Conservation (phyloP, 2,113 vertebrate genomes). For the Butastur rufipennis region DNA sequence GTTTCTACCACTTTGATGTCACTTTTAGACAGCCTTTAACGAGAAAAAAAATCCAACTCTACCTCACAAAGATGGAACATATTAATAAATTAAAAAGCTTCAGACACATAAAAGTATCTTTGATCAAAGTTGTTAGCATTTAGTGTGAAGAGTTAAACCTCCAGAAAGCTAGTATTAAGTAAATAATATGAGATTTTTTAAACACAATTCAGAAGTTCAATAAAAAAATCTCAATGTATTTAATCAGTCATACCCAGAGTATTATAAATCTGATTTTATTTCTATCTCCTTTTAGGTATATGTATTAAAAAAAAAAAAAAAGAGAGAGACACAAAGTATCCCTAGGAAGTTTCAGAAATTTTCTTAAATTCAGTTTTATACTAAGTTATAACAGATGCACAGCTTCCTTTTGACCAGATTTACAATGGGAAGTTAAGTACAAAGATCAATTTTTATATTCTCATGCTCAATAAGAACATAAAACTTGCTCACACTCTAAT, state of each 20-base stretch:
- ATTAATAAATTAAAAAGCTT: slow-evolving; percentile 25
- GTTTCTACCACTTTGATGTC: slow-evolving; percentile 6
- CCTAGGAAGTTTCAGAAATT: neutral
- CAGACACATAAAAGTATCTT: slow-evolving; percentile 27
- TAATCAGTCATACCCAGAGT: neutral
- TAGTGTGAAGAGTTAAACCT: neutral
- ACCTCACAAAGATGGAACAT: neutral
- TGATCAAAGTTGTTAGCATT: slow-evolving; percentile 4
- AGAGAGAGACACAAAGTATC: neutral
- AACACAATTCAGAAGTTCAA: neutral
- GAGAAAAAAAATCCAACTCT: neutral
- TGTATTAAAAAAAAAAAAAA: neutral
- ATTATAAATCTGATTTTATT: neutral
- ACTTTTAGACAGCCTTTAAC: neutral
- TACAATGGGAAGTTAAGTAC: neutral
- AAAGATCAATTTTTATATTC: neutral
- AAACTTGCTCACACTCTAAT: neutral
- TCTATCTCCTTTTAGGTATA: neutral
- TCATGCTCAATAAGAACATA: neutral
- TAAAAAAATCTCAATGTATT: neutral
- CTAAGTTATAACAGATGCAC: neutral
- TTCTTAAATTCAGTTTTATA: neutral
- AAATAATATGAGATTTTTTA: neutral
- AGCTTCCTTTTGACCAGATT: neutral
- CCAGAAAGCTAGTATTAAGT: neutral